phyloP scores from a whole-genome alignment of 2,888 invertebrate genomes.

The Leptothorax acervorum region DNA sequence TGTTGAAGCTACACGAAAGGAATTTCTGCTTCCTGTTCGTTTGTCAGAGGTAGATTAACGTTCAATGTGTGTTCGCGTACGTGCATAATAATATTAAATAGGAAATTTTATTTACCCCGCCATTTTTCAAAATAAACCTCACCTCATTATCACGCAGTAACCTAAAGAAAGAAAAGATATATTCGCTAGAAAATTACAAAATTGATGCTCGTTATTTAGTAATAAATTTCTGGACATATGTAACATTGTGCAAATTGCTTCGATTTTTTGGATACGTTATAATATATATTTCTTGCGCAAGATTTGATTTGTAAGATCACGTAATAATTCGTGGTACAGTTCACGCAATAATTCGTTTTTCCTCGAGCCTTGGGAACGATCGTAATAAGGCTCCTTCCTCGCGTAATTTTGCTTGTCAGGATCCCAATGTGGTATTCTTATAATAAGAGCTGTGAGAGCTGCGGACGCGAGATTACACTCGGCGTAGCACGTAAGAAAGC shows the following conservation, averaged over 20 bases:
- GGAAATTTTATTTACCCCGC: slow-evolving; percentile 14
- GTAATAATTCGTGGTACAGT: background rate
- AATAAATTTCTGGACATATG: background rate
- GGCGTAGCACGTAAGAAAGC: slow-evolving; percentile 22
- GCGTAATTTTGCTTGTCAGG: slow-evolving; percentile 29
- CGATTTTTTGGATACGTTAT: background rate
- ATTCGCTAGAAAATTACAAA: background rate
- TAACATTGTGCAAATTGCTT: background rate
- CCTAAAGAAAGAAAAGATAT: background rate
- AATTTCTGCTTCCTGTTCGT: slow-evolving; percentile 38
- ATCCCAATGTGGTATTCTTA: slow-evolving; percentile 15
- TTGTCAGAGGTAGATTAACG: slow-evolving; percentile 44
- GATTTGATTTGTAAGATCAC: slow-evolving; percentile 15
- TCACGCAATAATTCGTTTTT: slow-evolving; percentile 25
- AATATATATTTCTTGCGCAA: background rate
- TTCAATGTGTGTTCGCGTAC: background rate
- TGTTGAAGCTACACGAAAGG: slow-evolving; percentile 28
- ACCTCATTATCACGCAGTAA: background rate
- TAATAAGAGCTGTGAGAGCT: slow-evolving; percentile 30
- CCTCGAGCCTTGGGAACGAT: background rate
- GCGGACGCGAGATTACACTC: slow-evolving; percentile 29
- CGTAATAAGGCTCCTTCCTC: slow-evolving; percentile 12
- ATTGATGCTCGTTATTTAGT: background rate
- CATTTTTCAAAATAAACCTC: slow-evolving; percentile 16
- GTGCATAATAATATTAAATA: slow-evolving; percentile 18